Base-by-base conservation (phyloP, 2,797 vertebrate genomes). In the Brotogeris chrysoptera region DNA sequence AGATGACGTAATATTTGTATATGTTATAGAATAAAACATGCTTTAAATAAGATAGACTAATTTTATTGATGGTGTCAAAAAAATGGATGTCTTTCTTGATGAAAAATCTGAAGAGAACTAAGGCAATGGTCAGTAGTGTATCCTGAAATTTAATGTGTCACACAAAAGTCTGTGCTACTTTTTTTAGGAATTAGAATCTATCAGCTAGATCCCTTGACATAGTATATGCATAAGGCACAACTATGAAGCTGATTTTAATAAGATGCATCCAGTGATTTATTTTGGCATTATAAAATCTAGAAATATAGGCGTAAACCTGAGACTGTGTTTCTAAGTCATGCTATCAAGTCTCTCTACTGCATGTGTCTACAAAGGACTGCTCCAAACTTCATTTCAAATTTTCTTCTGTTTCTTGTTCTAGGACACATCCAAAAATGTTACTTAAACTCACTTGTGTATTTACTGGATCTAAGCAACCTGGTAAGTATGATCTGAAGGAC, bases 391-490 rank as follows among this genome's bases (percentile, higher is more conserved):
- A 79, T 90, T 92, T 93, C 59, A 30, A 69, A 6, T 72, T 91
- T 92, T 92, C 92, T 93, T 71, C 28, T 79, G 16, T 84, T 91
- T 93, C 66, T 96, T 95, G 73, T 23, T 21, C 80, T 88, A 53
- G 69, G 74, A 80, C 53, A 92, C 20, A 92, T 81, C 21, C 43
- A 41, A 93, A 93, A 92, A 76, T 76, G 72, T 88, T 88, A 91
- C 82, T 96, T 96, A 90, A 95, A 60, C n/a, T 94, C 41, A 44
- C 61, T 95, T 97, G 53, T 80, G 24, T 70, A 41, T 86, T 90
- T 94, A 87, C 44, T 38, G 30, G 69, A 81, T 81, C 52, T 92
- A 44, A 96, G 55, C 53, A 79, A 79, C 50, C 27, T 81, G 57
- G 63, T 93, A 94, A 91, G 59, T 80, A 57, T 68, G 79, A 49